Conservation (phyloP, 2,113 vertebrate genomes). For the Oncorhynchus kisutch region DNA sequence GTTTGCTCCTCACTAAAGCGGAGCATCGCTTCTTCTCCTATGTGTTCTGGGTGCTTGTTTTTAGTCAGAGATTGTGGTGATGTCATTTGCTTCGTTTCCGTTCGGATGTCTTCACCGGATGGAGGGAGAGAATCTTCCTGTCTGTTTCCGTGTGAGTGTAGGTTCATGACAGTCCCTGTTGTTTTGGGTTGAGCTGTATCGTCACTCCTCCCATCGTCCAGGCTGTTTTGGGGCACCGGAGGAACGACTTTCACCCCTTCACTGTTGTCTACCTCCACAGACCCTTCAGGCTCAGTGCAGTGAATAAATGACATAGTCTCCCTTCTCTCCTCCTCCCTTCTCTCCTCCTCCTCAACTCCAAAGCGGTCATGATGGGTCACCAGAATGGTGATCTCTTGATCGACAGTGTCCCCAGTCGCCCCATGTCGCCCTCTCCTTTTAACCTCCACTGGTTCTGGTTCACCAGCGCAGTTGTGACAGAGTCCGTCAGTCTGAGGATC, state of each 20-base stretch:
- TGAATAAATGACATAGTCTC: not conserved
- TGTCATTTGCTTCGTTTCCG: not conserved
- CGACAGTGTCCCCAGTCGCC: not conserved
- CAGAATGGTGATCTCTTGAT: slow-evolving; percentile 1
- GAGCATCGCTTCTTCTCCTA: not conserved
- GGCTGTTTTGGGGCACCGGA: not conserved
- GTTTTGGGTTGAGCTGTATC: not conserved
- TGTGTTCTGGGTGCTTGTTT: not conserved
- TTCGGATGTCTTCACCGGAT: not conserved
- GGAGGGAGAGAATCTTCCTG: not conserved
- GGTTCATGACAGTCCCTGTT: not conserved
- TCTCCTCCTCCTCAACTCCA: not conserved
- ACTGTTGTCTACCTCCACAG: not conserved
- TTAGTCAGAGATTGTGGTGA: not conserved
- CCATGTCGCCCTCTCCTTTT: not conserved
- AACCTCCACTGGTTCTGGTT: not conserved
- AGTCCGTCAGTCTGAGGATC: not conserved
- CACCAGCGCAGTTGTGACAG: not conserved
- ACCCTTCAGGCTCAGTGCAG: not conserved
- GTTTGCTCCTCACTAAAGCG: too few relatives aligned
- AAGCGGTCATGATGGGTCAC: not conserved
- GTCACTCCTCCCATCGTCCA: not conserved
- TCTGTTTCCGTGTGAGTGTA: not conserved
- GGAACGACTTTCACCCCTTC: not conserved
- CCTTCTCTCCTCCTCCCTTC: not conserved